Base-by-base conservation (phyloP, 1,140 invertebrate species). In the Dysdera silvatica region DNA sequence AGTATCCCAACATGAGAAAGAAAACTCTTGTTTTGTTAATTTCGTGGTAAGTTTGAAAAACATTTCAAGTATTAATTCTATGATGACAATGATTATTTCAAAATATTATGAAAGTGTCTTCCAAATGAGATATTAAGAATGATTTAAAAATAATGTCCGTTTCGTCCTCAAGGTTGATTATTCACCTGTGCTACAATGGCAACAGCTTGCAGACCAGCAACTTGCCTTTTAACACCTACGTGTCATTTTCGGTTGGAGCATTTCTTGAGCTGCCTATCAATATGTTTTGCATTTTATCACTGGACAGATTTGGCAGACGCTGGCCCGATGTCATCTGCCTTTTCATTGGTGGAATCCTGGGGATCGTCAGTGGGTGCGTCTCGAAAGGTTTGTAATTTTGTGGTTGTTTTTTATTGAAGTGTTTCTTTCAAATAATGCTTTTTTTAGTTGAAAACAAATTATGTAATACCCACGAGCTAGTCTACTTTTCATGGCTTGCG, bases 181-280 rank as follows among this genome's bases (percentile, higher is more conserved):
- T 92, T 57, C 89, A 87, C 1, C 71, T 93, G 72, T 85, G 89
- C 1, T 92, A 91, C 70, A 88, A 91, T 69, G 89, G 88, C 2
- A 88, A 91, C 71, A 88, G 90, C 3, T 78, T 89, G 70, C 89
- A 89, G 68, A 87, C 90, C 1, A 85, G 87, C 20, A 85, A 87
- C 33, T 76, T 91, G 7, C 87, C 85, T 1, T 74, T 90, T 64
- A 83, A 90, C 68, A 81, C 91, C 2, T 92, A 91, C 71, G 70
- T 89, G 29, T 89, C 88, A 1, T 92, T 91, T 71, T 88, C 87
- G 0, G 80, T 91, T 2, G 88, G 88, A 0, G 84, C 86, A 14
- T 85, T 86, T 2, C 89, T 87, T 0, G 87, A 90, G 72, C 75
- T 89, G 33, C 89, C 89, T 0, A 88, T 89, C 7, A 88, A 91